Conservation (phyloP, 2,797 vertebrate species). For the Muscicapa striata region DNA sequence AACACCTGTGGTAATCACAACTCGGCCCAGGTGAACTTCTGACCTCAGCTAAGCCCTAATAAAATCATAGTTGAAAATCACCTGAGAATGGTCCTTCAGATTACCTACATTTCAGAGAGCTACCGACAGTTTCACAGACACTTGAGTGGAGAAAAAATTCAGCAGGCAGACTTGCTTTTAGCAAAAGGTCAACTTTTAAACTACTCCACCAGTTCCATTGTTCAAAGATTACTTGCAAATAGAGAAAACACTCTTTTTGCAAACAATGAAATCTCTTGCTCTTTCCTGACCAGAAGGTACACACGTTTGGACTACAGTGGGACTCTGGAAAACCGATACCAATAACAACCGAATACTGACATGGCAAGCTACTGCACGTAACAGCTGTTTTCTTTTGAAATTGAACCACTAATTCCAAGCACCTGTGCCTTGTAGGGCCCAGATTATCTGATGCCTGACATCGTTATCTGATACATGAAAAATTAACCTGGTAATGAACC, state of each 20-base stretch:
- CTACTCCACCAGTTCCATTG: neutral
- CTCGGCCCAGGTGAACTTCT: neutral
- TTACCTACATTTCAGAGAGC: neutral
- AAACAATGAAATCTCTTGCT: neutral
- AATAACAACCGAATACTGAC: neutral
- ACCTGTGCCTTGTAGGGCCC: neutral
- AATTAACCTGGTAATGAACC: neutral
- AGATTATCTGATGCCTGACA: neutral
- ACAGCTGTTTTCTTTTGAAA: neutral
- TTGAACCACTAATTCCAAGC: neutral
- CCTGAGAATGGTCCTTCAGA: neutral
- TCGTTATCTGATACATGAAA: neutral
- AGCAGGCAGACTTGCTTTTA: neutral
- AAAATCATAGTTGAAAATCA: neutral
- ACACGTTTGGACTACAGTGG: accelerated
- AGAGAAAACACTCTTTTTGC: neutral
- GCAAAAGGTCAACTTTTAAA: neutral
- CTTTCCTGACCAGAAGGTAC: neutral
- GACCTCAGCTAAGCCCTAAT: neutral
- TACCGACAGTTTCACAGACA: neutral
- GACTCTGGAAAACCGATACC: neutral
- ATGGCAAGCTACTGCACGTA: neutral
- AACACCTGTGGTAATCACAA: neutral
- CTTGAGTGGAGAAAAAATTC: neutral
- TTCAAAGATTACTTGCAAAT: neutral